Conservation (phyloP, 2,888 invertebrate genomes). For the Exephanes ischioxanthus region DNA sequence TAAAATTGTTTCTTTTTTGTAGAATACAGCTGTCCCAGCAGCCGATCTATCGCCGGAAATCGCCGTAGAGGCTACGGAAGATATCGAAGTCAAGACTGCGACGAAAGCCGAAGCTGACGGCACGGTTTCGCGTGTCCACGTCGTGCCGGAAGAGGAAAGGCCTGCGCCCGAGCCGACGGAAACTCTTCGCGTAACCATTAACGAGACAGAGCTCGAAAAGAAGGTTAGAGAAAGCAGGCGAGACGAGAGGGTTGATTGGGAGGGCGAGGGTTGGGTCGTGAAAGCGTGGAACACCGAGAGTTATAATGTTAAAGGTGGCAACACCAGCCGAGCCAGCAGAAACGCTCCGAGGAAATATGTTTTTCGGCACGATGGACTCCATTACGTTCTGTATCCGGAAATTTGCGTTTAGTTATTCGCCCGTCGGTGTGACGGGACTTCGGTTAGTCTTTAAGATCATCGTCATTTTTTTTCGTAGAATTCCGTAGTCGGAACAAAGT, state of each 20-base stretch:
- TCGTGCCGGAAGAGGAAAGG: constrained; percentile 39
- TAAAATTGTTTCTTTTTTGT: background rate
- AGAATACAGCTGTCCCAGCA: constrained; percentile 41
- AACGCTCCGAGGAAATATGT: constrained; percentile 44
- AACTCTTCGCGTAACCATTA: constrained; percentile 65
- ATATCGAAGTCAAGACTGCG: constrained; percentile 46
- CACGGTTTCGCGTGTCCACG: constrained; percentile 53
- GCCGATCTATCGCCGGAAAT: constrained; percentile 61
- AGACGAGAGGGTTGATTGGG: constrained; percentile 65
- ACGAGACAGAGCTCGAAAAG: constrained; percentile 74
- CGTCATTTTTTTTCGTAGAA: constrained; percentile 21
- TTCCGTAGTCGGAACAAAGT: background rate
- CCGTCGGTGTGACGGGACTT: constrained; percentile 14
- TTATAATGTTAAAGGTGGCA: constrained; percentile 58
- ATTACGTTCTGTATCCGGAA: constrained; percentile 78
- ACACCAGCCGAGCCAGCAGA: constrained; percentile 70
- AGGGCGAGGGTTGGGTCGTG: constrained; percentile 75
- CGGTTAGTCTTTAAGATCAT: constrained; percentile 47
- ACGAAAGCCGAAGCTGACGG: constrained; percentile 38
- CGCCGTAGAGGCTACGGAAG: constrained; percentile 72
- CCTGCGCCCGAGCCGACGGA: constrained; percentile 57
- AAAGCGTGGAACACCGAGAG: constrained; percentile 72
- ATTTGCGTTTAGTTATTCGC: constrained; percentile 76
- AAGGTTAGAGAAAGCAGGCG: constrained; percentile 79
- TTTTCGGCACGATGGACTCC: constrained; percentile 51